These are phyloP conservation scores for Taphrorychus bicolor DNA, from an alignment of 2,888 invertebrate species.

Conservation along the genomic window DNA sequence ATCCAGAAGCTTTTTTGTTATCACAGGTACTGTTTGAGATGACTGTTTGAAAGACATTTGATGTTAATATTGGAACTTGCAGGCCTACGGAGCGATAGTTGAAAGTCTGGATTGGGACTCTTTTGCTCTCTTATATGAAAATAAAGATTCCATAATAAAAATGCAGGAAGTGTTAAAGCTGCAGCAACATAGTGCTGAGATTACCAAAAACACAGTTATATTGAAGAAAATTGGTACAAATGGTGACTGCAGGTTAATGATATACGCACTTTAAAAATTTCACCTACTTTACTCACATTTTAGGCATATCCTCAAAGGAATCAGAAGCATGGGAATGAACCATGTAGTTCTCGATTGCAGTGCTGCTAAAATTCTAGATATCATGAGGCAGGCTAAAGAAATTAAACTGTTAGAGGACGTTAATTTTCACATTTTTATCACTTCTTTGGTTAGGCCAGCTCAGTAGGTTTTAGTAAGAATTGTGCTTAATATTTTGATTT, in stretches of 20 bases:
- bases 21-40: constrained; percentile 61
- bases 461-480: constrained; percentile 48
- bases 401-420: constrained; percentile 77
- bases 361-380: constrained; percentile 66
- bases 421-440: constrained; percentile 68
- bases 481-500: constrained; percentile 21
- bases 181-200: constrained; percentile 44
- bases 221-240: constrained; percentile 47
- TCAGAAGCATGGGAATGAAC: constrained; percentile 71
- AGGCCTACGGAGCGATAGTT: constrained; percentile 71
- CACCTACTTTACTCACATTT: too few species aligned
- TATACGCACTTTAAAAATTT: not conserved
- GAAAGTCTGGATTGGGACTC: constrained; percentile 74
- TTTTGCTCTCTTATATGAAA: constrained; percentile 83
- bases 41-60: not conserved
- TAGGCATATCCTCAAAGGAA: constrained; percentile 76
- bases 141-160: constrained; percentile 75
- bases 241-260: constrained; percentile 46
- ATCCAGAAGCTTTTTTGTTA: constrained; percentile 62
- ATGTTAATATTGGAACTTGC: too few species aligned
- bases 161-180: constrained; percentile 80
- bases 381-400: constrained; percentile 74
- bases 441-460: constrained; percentile 69
- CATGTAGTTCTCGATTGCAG: constrained; percentile 81
- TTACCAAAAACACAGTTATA: constrained; percentile 44